Evolutionary conservation across 2,888 invertebrate species (phyloP).

Genomic region (Nemapogon koenigi): DNA sequence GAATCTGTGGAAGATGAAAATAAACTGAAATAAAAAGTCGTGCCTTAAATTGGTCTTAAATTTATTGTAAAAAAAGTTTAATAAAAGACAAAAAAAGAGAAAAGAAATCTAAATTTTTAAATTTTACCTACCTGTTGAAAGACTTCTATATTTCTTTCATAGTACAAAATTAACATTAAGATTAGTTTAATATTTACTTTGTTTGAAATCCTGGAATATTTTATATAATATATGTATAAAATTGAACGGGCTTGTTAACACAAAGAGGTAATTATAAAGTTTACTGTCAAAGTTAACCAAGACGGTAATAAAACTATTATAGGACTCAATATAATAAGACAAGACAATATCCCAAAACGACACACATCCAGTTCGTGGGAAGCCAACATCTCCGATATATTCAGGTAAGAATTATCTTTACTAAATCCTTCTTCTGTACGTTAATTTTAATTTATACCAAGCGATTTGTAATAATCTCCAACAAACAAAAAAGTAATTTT

Average conservation of each 20-base stretch:
- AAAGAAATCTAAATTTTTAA: conserved; percentile 49
- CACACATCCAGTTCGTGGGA: conserved; percentile 20
- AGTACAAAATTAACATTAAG: conserved; percentile 64
- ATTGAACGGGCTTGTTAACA: conserved; percentile 38
- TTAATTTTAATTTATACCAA: too few species aligned
- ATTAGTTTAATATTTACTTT: conserved; percentile 57
- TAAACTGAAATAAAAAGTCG: conserved; percentile 36
- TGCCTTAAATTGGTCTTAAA: conserved; percentile 68
- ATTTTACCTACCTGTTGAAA: conserved; percentile 58
- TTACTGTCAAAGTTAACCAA: conserved; percentile 4
- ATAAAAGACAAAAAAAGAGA: conserved; percentile 30
- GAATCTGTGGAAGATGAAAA: conserved; percentile 48
- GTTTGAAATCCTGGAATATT: conserved; percentile 58
- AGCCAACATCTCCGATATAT: too few species aligned
- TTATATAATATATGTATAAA: conserved; percentile 40
- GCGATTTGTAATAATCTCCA: too few species aligned
- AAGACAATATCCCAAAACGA: conserved; percentile 30
- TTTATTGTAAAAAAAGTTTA: conserved; percentile 59
- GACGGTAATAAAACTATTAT: too few species aligned
- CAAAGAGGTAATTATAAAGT: background rate
- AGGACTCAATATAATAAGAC: conserved; percentile 35
- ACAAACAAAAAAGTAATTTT: too few species aligned
- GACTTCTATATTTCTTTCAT: conserved; percentile 61
- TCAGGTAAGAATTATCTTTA: too few species aligned
- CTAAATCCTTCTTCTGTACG: too few species aligned